A percentile compares a stretch with the other conserved stretches of the same genome.
Evolutionary conservation across 2,888 invertebrate genomes (phyloP).

Genomic region (Lithophane socia): DNA sequence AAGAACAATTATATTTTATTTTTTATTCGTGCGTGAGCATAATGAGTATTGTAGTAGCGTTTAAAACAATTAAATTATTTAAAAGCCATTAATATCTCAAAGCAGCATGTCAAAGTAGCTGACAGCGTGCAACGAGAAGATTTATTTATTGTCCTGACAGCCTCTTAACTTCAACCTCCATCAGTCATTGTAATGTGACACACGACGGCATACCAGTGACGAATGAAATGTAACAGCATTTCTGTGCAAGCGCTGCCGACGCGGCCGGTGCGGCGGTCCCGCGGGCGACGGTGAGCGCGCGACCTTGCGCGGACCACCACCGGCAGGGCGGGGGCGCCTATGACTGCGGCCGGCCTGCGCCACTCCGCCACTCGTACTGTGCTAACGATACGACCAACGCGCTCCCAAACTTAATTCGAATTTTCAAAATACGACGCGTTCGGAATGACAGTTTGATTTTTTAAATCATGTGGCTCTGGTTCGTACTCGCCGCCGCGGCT

Average conservation of each 20-base stretch:
- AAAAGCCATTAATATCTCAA: slow-evolving; percentile 20
- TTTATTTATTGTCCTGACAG: slow-evolving; percentile 61
- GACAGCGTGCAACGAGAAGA: slow-evolving; percentile 47
- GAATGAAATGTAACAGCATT: slow-evolving; percentile 70
- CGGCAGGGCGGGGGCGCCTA: slow-evolving; percentile 86
- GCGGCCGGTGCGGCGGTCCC: slow-evolving; percentile 55
- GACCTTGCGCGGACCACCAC: slow-evolving; percentile 79
- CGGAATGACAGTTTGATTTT: slow-evolving; percentile 81
- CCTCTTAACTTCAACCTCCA: slow-evolving; percentile 60
- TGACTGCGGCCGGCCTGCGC: slow-evolving; percentile 75
- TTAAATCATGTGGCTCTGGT: slow-evolving; percentile 83
- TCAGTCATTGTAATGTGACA: slow-evolving; percentile 65
- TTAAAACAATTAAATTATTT: slow-evolving; percentile 22
- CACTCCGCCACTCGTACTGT: slow-evolving; percentile 82
- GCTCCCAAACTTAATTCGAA: slow-evolving; percentile 73
- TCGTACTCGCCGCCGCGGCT: slow-evolving; percentile 78
- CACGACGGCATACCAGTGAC: slow-evolving; percentile 59
- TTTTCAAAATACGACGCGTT: slow-evolving; percentile 74
- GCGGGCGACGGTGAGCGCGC: slow-evolving; percentile 81
- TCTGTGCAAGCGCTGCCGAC: slow-evolving; percentile 39
- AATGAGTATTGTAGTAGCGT: neutral
- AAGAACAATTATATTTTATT: slow-evolving; percentile 10
- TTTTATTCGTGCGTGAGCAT: slow-evolving; percentile 4
- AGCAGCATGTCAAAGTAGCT: slow-evolving; percentile 46
- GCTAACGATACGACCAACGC: slow-evolving; percentile 83